Conservation (phyloP, 2,113 vertebrate species). For the Vombatus ursinus region DNA sequence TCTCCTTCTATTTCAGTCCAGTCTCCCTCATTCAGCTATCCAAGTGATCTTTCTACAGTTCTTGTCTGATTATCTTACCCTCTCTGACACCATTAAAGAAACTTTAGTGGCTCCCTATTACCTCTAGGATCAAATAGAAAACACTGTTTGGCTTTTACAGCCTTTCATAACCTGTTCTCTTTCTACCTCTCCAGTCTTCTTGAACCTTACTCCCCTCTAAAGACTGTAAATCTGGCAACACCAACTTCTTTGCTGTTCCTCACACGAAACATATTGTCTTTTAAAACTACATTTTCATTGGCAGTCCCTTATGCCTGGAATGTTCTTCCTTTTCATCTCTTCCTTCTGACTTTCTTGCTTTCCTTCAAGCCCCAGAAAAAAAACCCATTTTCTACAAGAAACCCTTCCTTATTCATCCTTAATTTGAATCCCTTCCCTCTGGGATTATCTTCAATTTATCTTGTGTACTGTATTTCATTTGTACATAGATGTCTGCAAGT, state of each 20-base stretch:
- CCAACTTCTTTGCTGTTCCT: background rate
- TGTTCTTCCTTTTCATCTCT: background rate
- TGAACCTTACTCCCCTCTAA: background rate
- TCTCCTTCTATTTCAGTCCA: background rate
- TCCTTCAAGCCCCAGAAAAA: background rate
- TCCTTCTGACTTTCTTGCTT: background rate
- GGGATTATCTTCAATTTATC: background rate
- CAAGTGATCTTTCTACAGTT: background rate
- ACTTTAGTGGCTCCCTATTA: background rate
- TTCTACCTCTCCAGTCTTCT: background rate
- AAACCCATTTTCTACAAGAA: background rate
- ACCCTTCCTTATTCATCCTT: background rate
- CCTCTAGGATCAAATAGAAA: background rate
- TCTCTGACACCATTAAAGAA: background rate
- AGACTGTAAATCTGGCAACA: background rate
- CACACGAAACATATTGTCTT: background rate
- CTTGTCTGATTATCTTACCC: background rate
- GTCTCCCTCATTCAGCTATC: background rate
- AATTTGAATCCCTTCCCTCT: background rate
- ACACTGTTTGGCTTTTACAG: background rate
- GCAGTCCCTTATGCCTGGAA: too few relatives aligned
- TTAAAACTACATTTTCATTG: background rate
- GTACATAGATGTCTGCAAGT: background rate
- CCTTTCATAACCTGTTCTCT: too few relatives aligned
- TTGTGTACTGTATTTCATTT: background rate